Evolutionary conservation across 2,888 invertebrate genomes (phyloP).

Genomic region (Carabus problematicus): DNA sequence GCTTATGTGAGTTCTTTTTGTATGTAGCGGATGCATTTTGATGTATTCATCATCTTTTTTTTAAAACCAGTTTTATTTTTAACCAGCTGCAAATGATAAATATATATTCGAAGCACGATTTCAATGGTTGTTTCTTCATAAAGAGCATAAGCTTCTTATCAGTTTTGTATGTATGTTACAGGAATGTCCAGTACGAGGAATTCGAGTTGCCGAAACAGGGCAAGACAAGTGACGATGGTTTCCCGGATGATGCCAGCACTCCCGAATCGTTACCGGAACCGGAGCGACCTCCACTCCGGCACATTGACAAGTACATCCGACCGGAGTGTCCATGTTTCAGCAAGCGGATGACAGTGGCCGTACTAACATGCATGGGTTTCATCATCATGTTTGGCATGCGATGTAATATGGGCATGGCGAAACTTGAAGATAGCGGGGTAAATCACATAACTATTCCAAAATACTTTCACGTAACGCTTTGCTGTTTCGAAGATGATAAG

Average conservation of each 20-base stretch:
- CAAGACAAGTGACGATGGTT: slow-evolving; percentile 47
- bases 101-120: too few relatives aligned
- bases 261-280: slow-evolving; percentile 82
- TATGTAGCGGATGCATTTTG: too few relatives aligned
- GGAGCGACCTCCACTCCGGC: slow-evolving; percentile 82
- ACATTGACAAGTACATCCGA: slow-evolving; percentile 85
- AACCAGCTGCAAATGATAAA: too few relatives aligned
- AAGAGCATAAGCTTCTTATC: neutral
- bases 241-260: slow-evolving; percentile 69
- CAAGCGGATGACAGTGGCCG: slow-evolving; percentile 86
- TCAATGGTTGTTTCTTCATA: too few relatives aligned
- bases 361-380: slow-evolving; percentile 87
- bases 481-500: too few relatives aligned
- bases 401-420: slow-evolving; percentile 98
- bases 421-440: slow-evolving; percentile 72
- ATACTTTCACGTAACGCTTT: too few relatives aligned
- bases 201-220: slow-evolving; percentile 65
- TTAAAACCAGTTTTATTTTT: too few relatives aligned
- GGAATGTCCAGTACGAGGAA: slow-evolving; percentile 70
- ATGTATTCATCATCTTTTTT: too few relatives aligned
- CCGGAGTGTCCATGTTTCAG: slow-evolving; percentile 87
- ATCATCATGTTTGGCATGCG: slow-evolving; percentile 97
- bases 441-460: slow-evolving; percentile 50
- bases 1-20: too few relatives aligned
- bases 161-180: slow-evolving; percentile 51